phyloP scores from a whole-genome alignment of 2,797 vertebrate species.

The Eulemur rubriventer region DNA sequence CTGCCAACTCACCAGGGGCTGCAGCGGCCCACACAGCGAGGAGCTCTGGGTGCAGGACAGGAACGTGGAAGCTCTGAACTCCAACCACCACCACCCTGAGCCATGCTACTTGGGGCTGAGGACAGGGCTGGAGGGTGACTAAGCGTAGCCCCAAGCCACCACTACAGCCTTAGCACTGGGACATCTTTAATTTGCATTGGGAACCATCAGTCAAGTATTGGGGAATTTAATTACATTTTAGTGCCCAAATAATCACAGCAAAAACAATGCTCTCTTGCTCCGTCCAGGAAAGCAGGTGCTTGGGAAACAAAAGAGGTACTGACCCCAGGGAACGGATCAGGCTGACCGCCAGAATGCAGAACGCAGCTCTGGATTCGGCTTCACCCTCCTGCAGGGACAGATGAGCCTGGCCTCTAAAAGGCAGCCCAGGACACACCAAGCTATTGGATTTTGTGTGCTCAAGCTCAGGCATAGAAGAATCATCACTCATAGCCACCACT shows the following conservation, averaged over 20 bases:
- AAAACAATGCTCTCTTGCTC: constrained; percentile 72
- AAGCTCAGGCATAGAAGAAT: background rate
- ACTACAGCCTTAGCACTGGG: too few relatives aligned
- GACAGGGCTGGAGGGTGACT: background rate
- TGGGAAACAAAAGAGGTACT: constrained; percentile 76
- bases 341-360: background rate
- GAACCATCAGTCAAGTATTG: background rate
- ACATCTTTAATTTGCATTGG: background rate
- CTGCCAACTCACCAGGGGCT: background rate
- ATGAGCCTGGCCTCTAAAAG: rapidly evolving
- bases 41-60: too few relatives aligned
- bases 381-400: background rate
- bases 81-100: rapidly evolving
- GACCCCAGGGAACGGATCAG: background rate
- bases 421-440: background rate
- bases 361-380: background rate
- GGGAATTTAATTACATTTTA: background rate
- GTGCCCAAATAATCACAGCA: constrained; percentile 80
- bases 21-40: background rate
- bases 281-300: constrained; percentile 86
- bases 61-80: background rate
- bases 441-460: background rate
- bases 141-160: background rate
- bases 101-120: background rate
- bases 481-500: background rate